phyloP scores from a whole-genome alignment of 2,797 vertebrate genomes.

The Alosa sapidissima region DNA sequence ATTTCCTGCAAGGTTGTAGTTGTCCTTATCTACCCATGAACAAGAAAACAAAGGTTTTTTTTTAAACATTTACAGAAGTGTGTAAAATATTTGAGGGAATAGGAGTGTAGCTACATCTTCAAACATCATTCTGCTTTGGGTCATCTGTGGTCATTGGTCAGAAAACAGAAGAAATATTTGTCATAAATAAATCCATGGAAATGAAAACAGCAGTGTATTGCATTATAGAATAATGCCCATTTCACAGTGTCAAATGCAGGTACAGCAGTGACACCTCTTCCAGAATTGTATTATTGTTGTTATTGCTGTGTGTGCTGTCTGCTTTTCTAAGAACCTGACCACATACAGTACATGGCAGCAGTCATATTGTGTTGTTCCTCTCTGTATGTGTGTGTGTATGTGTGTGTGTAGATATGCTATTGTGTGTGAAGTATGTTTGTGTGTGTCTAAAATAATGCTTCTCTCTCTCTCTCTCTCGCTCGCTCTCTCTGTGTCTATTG shows the following conservation, averaged over 20 bases:
- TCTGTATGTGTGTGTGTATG: background rate
- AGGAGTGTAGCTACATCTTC: background rate
- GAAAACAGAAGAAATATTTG: background rate
- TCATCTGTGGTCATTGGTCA: conserved; percentile 14
- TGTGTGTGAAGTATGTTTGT: background rate
- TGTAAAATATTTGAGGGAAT: background rate
- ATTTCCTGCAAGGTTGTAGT: background rate
- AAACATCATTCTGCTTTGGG: background rate
- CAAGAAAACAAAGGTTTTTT: background rate
- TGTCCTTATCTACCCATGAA: background rate
- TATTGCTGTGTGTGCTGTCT: conserved; percentile 26
- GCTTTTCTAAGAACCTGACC: conserved; percentile 32
- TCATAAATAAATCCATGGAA: background rate
- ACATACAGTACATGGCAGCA: background rate
- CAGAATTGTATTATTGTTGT: background rate
- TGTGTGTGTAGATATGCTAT: background rate
- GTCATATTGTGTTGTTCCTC: background rate
- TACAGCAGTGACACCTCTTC: background rate
- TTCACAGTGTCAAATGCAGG: conserved; percentile 22
- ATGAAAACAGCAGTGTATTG: background rate
- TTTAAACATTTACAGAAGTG: background rate
- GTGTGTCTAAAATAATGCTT: background rate
- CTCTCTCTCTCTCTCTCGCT: background rate
- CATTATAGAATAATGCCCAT: background rate
- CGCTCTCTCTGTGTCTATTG: background rate